phyloP scores from a whole-genome alignment of 2,888 invertebrate species.

The Agrochola lychnidis region DNA sequence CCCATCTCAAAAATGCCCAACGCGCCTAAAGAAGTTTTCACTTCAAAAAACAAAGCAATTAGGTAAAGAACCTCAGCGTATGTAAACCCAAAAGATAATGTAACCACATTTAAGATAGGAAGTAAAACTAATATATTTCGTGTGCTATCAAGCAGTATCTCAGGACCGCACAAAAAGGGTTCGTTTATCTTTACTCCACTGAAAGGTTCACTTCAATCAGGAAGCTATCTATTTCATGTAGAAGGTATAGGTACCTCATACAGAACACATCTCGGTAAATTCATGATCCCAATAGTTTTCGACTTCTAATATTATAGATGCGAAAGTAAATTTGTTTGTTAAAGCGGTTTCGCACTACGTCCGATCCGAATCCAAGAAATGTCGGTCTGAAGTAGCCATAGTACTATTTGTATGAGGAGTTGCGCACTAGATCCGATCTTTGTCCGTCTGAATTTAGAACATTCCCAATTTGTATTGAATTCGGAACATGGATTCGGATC shows the following conservation, averaged over 20 bases:
- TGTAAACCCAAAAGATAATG: neutral
- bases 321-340: no score
- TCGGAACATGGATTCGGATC: no score
- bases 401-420: no score
- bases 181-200: constrained; percentile 53
- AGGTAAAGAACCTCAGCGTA: neutral
- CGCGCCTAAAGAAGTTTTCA: neutral
- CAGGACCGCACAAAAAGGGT: constrained; percentile 33
- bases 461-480: no score
- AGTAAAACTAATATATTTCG: constrained; percentile 21
- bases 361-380: no score
- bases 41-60: neutral
- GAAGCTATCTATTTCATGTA: constrained; percentile 47
- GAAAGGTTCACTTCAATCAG: constrained; percentile 65
- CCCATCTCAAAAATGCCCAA: neutral
- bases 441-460: no score
- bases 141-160: constrained; percentile 34
- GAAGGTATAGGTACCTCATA: neutral
- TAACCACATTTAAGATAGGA: neutral
- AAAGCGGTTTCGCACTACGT: no score
- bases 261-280: neutral
- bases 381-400: no score
- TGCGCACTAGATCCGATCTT: no score
- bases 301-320: neutral
- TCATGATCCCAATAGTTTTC: neutral